These are phyloP conservation scores for Pterostichus madidus DNA, from an alignment of 2,888 invertebrate species.

Conservation along the genomic window DNA sequence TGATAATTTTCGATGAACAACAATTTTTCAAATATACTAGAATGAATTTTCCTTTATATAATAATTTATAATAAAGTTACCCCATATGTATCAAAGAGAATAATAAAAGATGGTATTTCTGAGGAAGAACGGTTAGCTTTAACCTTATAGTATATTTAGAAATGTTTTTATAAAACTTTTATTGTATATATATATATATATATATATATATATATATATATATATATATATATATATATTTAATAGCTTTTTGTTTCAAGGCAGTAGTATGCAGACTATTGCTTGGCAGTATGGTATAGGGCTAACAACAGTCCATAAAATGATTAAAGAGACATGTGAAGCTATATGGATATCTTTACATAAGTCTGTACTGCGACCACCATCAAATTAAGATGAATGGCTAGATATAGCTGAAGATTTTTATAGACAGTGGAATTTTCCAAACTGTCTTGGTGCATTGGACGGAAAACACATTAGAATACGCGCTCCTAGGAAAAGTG, in stretches of 20 bases:
- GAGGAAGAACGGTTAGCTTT: conserved; percentile 23
- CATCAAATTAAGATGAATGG: conserved; percentile 39
- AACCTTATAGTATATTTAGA: conserved; percentile 43
- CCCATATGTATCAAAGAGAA: too few species aligned
- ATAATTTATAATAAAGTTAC: conserved; percentile 16
- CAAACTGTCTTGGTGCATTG: conserved; percentile 27
- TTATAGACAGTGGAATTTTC: conserved; percentile 29
- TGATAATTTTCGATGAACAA: conserved; percentile 25
- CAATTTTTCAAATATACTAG: conserved; percentile 54
- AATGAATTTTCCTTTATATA: conserved; percentile 36
- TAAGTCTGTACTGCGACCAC: conserved; percentile 14
- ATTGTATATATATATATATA: too few species aligned
- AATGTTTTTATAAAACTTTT: conserved; percentile 5
- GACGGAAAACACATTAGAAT: conserved; percentile 28
- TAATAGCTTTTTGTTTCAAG: conserved; percentile 48
- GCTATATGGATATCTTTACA: conserved; percentile 1
- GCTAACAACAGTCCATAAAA: conserved; percentile 14
- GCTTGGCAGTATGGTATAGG: conserved; percentile 29
- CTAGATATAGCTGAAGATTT: conserved; percentile 20
- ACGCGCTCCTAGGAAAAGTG: conserved; percentile 7
- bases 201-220: conserved; percentile 7
- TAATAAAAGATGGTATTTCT: conserved; percentile 20
- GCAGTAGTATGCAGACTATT: conserved; percentile 22
- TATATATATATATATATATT: conserved; percentile 15
- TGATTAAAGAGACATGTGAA: conserved; percentile 1